Base-by-base conservation (phyloP, 2,888 invertebrate species). In the Harpalus rubripes region DNA sequence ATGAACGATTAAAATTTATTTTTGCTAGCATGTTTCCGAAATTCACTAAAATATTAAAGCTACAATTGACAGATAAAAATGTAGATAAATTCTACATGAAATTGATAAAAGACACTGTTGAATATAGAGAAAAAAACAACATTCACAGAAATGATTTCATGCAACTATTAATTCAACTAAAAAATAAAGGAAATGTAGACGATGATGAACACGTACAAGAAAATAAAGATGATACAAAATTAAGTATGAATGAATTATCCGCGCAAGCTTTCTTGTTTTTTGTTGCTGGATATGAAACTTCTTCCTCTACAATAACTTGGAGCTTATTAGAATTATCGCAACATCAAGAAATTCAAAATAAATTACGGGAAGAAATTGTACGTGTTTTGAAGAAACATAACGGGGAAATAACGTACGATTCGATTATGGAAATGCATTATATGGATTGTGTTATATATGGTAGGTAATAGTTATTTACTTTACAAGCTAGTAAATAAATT, bases 251-350 rank as follows among this genome's bases (percentile, higher is more conserved):
- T 0, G 87, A 87, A 83, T 86, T 92, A 16, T 86, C 89, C 0
- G 90, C 92, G 0, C 91, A 92, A 68, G 88, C 90, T 5, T 88
- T 92, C 1, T 89, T 92, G 0, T 92, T 93, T 86, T 92, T 92
- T 86, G 41, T 91, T 0, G 93, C 92, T 18, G 92, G 92, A 0
- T 92, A 91, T 86, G 92, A 92, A 86, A 92, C 92, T 0, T 91
- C 92, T 0, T 91, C 92, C 0, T 89, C 90, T 0, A 90, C 91
- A 0, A 88, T 92, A 74, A 89, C 89, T 22, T 91, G 90, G 63
- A 86, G 90, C 0, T 86, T 90, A 0, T 92, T 90, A 86, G 90
- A 91, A 61, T 86, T 93, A 10, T 91, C 92, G 0, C 63, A 84
- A 3, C 87, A 92, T 86, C 89, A 88, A 0, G 89, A 91, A 0